phyloP scores from a whole-genome alignment of 2,888 invertebrate species.

The Trisateles emortualis region DNA sequence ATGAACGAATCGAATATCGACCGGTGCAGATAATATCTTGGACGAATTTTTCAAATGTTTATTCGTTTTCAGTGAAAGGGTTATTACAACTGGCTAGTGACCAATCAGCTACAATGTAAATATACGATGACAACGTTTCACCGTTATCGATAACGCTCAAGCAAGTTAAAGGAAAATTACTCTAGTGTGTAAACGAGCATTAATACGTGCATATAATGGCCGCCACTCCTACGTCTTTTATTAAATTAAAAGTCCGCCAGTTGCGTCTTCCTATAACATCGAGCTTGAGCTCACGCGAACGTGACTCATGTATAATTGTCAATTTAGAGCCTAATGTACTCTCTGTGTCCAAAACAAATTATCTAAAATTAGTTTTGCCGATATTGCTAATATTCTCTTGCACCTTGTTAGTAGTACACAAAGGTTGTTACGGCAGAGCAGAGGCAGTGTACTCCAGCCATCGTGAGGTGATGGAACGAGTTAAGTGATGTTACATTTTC shows the following conservation, averaged over 20 bases:
- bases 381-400: constrained; percentile 7
- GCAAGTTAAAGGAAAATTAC: constrained; percentile 28
- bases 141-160: constrained; percentile 27
- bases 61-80: constrained; percentile 29
- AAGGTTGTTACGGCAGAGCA: too few relatives aligned
- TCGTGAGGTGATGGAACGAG: too few relatives aligned
- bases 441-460: too few relatives aligned
- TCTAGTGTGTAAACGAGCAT: constrained; percentile 23
- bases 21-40: constrained; percentile 26
- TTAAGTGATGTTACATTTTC: too few relatives aligned
- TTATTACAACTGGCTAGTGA: constrained; percentile 32
- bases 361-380: neutral
- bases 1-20: constrained; percentile 28
- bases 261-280: constrained; percentile 18
- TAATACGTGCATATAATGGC: constrained; percentile 33
- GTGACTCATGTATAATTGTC: constrained; percentile 33
- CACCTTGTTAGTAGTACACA: too few relatives aligned
- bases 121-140: constrained; percentile 29
- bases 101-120: constrained; percentile 10
- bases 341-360: constrained; percentile 18
- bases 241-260: constrained; percentile 39
- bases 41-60: constrained; percentile 30
- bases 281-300: constrained; percentile 11
- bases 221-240: constrained; percentile 34
- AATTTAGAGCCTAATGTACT: constrained; percentile 20